These are phyloP conservation scores for Cairina moschata DNA, from an alignment of 2,113 vertebrate species.

Conservation along the genomic window DNA sequence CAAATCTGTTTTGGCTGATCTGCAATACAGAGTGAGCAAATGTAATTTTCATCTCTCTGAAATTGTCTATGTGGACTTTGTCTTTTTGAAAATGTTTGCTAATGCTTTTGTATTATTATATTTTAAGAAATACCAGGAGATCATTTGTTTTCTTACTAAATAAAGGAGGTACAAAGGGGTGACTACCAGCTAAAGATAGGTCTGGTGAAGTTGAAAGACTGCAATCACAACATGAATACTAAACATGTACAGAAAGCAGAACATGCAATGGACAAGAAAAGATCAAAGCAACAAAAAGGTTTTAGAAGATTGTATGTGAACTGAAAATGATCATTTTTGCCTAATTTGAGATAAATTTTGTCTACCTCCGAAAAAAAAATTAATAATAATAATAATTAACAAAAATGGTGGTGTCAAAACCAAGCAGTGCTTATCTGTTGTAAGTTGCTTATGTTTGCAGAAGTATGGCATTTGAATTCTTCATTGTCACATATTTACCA, in stretches of 20 bases:
- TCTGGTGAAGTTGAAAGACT: neutral
- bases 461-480: neutral
- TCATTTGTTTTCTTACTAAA: neutral
- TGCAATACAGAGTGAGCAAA: neutral
- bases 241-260: neutral
- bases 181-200: neutral
- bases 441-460: neutral
- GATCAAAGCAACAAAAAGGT: neutral
- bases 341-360: neutral
- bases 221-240: fast-evolving
- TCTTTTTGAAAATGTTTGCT: neutral
- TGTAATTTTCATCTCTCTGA: neutral
- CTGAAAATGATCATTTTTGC: neutral
- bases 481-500: neutral
- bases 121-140: neutral
- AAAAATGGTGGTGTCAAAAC: neutral
- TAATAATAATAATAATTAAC: neutral
- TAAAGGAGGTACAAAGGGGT: neutral
- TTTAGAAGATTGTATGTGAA: neutral
- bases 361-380: neutral
- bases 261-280: fast-evolving
- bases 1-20: neutral
- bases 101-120: neutral
- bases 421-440: neutral
- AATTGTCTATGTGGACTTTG: neutral